phyloP scores from a whole-genome alignment of 2,888 invertebrate genomes.

The Yponomeuta evonymella region DNA sequence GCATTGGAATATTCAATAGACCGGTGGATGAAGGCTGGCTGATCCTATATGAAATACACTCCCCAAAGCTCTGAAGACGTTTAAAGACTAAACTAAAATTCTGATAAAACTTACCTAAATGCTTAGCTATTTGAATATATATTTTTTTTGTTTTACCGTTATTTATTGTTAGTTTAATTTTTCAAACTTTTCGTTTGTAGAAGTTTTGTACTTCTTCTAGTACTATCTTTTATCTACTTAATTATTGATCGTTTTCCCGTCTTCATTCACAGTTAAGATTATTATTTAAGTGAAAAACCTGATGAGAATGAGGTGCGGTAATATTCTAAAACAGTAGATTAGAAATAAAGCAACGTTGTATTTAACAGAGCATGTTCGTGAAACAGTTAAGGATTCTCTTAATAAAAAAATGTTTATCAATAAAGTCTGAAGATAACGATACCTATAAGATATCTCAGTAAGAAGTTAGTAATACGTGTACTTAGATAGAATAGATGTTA shows the following conservation, averaged over 20 bases:
- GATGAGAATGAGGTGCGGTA: not conserved
- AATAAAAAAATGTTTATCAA: not conserved
- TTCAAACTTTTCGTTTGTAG: too few relatives aligned
- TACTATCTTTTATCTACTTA: too few relatives aligned
- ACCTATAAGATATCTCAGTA: not conserved
- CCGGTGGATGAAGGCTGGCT: constrained; percentile 90
- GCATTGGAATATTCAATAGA: constrained; percentile 96
- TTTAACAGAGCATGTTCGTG: not conserved
- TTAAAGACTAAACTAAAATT: not conserved
- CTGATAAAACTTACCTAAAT: not conserved
- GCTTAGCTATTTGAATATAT: not conserved
- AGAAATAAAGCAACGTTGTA: constrained; percentile 2
- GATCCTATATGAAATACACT: constrained; percentile 47
- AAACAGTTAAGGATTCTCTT: not conserved
- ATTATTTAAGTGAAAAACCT: not conserved
- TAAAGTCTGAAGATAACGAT: not conserved
- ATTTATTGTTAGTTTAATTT: not conserved
- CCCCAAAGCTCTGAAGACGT: constrained; percentile 38
- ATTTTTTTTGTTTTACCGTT: not conserved
- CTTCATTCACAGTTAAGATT: not conserved
- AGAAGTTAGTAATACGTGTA: not conserved
- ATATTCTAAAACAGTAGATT: constrained; percentile 16
- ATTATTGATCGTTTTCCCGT: not conserved
- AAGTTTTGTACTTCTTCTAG: not conserved
- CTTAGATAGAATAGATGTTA: not conserved